These are phyloP conservation scores for Chamaea fasciata DNA, from an alignment of 2,113 vertebrate species.

Conservation along the genomic window DNA sequence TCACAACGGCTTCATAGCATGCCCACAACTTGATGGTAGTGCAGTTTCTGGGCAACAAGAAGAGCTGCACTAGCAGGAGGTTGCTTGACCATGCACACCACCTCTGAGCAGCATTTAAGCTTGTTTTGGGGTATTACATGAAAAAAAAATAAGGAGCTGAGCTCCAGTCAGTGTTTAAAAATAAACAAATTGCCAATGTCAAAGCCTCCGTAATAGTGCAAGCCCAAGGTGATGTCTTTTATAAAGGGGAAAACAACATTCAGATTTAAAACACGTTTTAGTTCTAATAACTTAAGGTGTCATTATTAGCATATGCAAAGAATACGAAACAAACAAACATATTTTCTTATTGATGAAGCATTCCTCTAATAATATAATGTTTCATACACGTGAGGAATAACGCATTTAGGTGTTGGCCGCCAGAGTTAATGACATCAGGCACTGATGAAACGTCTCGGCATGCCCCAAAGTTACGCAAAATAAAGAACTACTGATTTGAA, in stretches of 20 bases:
- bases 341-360: constrained; percentile 23
- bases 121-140: background rate
- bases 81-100: background rate
- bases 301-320: constrained; percentile 19
- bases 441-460: constrained; percentile 22
- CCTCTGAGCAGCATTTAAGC: background rate
- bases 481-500: constrained; percentile 67
- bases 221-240: background rate
- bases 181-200: background rate
- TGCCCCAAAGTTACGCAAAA: constrained; percentile 66
- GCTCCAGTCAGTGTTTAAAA: background rate
- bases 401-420: constrained; percentile 1
- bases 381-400: background rate
- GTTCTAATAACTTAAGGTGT: constrained; percentile 3
- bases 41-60: background rate
- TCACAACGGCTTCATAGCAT: fast-evolving
- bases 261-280: background rate
- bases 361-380: background rate
- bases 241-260: background rate
- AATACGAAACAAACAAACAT: background rate
- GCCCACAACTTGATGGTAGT: background rate
- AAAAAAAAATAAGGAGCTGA: background rate
- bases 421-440: constrained; percentile 57
- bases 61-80: background rate
- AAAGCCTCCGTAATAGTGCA: background rate